Percentiles rank a stretch among this genome's conserved stretches.
Conservation (phyloP, 2,797 vertebrate species). For the Hylomyscus alleni region DNA sequence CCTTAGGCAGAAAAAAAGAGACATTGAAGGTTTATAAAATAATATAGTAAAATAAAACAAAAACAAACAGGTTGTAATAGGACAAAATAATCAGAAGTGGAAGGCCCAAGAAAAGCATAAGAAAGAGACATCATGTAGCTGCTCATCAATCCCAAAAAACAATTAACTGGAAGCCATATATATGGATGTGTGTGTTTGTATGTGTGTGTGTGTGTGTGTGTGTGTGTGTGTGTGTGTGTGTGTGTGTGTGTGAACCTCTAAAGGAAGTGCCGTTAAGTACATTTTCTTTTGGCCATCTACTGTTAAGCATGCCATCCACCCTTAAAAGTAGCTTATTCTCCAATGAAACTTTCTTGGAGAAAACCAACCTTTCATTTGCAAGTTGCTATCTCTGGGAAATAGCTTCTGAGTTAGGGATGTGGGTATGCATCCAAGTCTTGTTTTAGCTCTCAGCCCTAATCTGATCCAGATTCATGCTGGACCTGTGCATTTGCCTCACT, state of each 20-base stretch:
- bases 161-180: background rate
- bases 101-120: no score
- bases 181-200: no score
- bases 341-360: background rate
- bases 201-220: no score
- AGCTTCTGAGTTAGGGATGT: background rate
- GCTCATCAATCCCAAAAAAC: background rate
- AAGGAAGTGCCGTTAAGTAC: background rate
- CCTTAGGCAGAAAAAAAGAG: background rate
- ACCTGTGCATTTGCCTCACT: background rate
- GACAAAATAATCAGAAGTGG: background rate
- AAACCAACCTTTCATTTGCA: background rate
- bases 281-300: background rate
- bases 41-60: background rate
- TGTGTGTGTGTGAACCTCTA: no score
- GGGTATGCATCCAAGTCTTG: background rate
- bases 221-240: no score
- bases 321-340: background rate
- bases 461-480: background rate
- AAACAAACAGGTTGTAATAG: background rate
- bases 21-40: background rate
- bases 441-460: background rate
- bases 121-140: background rate
- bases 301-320: fast-evolving
- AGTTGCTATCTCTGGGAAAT: background rate